A percentile compares a stretch with the other conserved stretches of the same genome.
Evolutionary conservation across 2,888 invertebrate species (phyloP).

Genomic region (Limulus polyphemus): DNA sequence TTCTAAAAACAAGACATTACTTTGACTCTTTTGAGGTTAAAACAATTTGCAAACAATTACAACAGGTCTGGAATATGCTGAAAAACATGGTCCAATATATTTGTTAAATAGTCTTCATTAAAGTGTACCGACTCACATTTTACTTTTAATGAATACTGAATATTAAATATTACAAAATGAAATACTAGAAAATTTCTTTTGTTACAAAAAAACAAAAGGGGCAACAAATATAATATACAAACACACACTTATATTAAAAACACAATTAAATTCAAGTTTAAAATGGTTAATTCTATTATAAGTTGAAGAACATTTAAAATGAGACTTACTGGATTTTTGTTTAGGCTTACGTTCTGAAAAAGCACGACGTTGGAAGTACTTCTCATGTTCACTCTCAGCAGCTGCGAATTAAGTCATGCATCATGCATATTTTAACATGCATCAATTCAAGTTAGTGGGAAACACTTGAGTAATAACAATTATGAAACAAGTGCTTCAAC

Average conservation of each 20-base stretch:
- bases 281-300: background rate
- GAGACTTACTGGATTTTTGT: slow-evolving; percentile 22
- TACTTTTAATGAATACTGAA: no score
- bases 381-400: slow-evolving; percentile 21
- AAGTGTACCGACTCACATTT: no score
- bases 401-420: slow-evolving; percentile 19
- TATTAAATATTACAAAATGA: no score
- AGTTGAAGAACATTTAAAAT: background rate
- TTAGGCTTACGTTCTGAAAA: slow-evolving; percentile 27
- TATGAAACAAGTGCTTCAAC: no score
- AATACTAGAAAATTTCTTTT: no score
- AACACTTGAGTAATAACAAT: no score
- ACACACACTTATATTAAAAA: background rate
- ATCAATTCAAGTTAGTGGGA: background rate
- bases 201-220: background rate
- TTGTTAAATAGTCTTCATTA: no score
- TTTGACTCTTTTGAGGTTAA: no score
- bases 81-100: no score
- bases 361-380: slow-evolving; percentile 18
- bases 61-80: no score
- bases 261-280: background rate
- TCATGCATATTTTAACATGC: background rate
- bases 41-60: no score
- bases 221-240: background rate
- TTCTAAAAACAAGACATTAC: no score